phyloP scores from a whole-genome alignment of 2,888 invertebrate genomes.

The Omphaloscelis lunosa region DNA sequence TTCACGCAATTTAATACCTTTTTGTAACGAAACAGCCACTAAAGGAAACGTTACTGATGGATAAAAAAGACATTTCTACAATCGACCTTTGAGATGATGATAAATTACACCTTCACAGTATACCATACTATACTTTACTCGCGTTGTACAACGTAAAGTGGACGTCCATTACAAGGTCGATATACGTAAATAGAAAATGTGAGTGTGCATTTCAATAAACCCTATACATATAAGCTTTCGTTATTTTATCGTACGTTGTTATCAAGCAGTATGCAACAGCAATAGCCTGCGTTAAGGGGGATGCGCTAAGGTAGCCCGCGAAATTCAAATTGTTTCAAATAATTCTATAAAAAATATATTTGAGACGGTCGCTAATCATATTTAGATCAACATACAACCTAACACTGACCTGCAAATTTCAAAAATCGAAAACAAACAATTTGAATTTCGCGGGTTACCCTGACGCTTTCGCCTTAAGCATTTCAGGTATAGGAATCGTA shows the following conservation, averaged over 20 bases:
- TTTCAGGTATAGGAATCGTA: neutral
- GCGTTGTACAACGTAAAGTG: conserved; percentile 31
- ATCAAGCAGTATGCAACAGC: neutral
- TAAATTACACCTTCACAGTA: conserved; percentile 33
- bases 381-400: too few relatives aligned
- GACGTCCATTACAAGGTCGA: conserved; percentile 39
- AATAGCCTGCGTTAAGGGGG: too few relatives aligned
- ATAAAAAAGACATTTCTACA: conserved; percentile 41
- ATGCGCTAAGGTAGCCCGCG: too few relatives aligned
- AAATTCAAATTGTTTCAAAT: too few relatives aligned
- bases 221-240: neutral
- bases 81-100: conserved; percentile 36
- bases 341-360: too few relatives aligned
- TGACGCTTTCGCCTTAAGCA: too few relatives aligned
- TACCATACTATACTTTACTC: conserved; percentile 2
- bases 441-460: too few relatives aligned
- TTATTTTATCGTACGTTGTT: neutral
- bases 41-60: conserved; percentile 14
- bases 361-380: too few relatives aligned
- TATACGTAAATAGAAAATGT: conserved; percentile 27
- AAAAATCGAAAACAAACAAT: too few relatives aligned
- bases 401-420: too few relatives aligned
- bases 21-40: conserved; percentile 4
- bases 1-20: conserved; percentile 9
- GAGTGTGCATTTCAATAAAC: conserved; percentile 20